Conservation (phyloP, 2,113 vertebrate genomes). For the Gambusia holbrooki region DNA sequence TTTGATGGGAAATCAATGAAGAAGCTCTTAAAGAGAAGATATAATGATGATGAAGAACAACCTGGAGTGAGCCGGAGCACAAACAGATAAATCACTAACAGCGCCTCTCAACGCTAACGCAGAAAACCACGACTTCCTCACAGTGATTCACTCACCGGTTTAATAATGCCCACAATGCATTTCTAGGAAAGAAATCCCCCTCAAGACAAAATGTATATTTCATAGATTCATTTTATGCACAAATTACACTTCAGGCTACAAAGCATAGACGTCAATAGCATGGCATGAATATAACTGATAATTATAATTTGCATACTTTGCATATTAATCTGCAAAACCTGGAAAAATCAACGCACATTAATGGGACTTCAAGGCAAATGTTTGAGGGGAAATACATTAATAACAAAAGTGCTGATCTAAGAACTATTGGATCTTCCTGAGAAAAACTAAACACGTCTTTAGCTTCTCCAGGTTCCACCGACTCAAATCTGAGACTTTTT, state of each 20-base stretch:
- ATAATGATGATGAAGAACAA: conserved; percentile 1
- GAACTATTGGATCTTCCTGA: neutral
- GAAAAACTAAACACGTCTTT: too few relatives aligned
- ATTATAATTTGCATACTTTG: conserved; percentile 68
- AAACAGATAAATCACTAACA: conserved; percentile 4
- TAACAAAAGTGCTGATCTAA: neutral
- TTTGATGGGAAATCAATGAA: neutral
- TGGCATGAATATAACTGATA: conserved; percentile 23
- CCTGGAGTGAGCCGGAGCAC: neutral
- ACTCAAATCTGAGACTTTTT: too few relatives aligned
- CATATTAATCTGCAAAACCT: conserved; percentile 50
- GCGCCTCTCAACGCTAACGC: neutral
- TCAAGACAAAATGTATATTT: conserved; percentile 54
- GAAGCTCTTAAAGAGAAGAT: conserved; percentile 4
- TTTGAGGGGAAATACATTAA: neutral
- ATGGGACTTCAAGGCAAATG: conserved; percentile 6
- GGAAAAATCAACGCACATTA: conserved; percentile 16
- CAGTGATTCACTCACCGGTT: neutral
- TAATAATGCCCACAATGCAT: conserved; percentile 31
- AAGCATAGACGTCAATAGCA: conserved; percentile 12
- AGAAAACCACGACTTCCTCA: neutral
- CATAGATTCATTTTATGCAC: conserved; percentile 50
- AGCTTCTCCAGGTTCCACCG: too few relatives aligned
- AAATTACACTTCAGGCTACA: conserved; percentile 44
- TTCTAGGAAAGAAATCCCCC: neutral